phyloP scores from a whole-genome alignment of 2,888 invertebrate species.

The Acronicta alni region DNA sequence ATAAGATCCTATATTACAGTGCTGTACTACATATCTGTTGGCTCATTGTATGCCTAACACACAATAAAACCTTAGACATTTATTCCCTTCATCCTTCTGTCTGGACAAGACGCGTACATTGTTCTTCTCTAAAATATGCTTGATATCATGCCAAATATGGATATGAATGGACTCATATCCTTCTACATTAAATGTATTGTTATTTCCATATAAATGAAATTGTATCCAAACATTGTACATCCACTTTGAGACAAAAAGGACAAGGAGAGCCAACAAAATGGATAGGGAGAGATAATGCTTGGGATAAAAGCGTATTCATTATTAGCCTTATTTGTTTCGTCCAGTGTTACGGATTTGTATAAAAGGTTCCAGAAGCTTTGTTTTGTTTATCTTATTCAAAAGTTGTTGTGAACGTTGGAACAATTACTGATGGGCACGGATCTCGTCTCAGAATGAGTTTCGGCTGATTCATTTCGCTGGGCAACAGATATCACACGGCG shows the following conservation, averaged over 20 bases:
- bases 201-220: constrained; percentile 56
- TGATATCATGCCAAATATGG: constrained; percentile 56
- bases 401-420: neutral
- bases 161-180: constrained; percentile 48
- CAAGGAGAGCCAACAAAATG: constrained; percentile 25
- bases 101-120: constrained; percentile 27
- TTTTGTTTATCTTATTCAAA: constrained; percentile 1
- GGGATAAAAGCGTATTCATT: constrained; percentile 33
- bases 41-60: neutral
- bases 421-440: no score
- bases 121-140: constrained; percentile 24
- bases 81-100: constrained; percentile 17
- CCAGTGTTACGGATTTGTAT: constrained; percentile 18
- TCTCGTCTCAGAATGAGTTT: no score
- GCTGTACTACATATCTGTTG: neutral
- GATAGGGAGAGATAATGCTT: constrained; percentile 27
- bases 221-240: constrained; percentile 34
- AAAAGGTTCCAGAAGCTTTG: constrained; percentile 2
- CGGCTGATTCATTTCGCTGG: no score
- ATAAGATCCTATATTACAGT: neutral
- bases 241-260: constrained; percentile 36
- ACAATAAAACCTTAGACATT: constrained; percentile 20
- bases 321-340: constrained; percentile 19
- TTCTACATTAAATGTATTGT: constrained; percentile 47
- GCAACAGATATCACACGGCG: no score